These are phyloP conservation scores for Drosophila trichaetosa DNA, from an alignment of 2,888 invertebrate genomes.

Conservation along the genomic window DNA sequence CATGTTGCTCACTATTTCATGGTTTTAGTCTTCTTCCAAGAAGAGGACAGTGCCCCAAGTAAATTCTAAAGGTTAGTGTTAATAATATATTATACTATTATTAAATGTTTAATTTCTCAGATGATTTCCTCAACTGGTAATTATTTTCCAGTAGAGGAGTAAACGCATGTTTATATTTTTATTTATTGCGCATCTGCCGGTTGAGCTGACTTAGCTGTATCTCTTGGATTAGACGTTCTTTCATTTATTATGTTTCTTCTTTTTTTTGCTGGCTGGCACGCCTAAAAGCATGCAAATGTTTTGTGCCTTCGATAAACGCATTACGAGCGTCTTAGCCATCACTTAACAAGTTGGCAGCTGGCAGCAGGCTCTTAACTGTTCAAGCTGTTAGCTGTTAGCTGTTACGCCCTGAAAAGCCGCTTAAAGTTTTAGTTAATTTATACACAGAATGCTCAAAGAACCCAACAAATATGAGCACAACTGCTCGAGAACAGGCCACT, in stretches of 20 bases:
- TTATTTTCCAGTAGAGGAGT: neutral
- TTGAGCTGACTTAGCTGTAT: neutral
- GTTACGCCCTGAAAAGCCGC: conserved; percentile 33
- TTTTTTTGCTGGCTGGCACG: neutral
- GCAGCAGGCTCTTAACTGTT: conserved; percentile 2
- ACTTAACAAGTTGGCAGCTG: conserved; percentile 32
- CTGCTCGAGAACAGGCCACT: conserved; percentile 41
- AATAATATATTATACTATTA: neutral
- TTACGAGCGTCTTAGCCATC: conserved; percentile 52
- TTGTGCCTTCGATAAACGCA: conserved; percentile 45
- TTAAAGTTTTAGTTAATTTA: conserved; percentile 57
- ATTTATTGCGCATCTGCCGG: neutral
- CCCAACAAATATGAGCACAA: conserved; percentile 35
- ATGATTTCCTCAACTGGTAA: neutral
- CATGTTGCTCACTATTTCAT: neutral
- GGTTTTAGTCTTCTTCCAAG: neutral
- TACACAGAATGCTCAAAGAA: conserved; percentile 13
- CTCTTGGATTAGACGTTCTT: neutral
- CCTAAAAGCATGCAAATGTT: conserved; percentile 36
- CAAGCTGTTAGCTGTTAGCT: conserved; percentile 9
- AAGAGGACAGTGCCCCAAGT: accelerated
- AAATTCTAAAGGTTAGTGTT: neutral
- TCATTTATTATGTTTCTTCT: neutral
- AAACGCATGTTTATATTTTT: neutral
- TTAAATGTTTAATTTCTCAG: neutral